These are phyloP conservation scores for Mungos mungo DNA, from an alignment of 2,113 vertebrate species.

Conservation along the genomic window DNA sequence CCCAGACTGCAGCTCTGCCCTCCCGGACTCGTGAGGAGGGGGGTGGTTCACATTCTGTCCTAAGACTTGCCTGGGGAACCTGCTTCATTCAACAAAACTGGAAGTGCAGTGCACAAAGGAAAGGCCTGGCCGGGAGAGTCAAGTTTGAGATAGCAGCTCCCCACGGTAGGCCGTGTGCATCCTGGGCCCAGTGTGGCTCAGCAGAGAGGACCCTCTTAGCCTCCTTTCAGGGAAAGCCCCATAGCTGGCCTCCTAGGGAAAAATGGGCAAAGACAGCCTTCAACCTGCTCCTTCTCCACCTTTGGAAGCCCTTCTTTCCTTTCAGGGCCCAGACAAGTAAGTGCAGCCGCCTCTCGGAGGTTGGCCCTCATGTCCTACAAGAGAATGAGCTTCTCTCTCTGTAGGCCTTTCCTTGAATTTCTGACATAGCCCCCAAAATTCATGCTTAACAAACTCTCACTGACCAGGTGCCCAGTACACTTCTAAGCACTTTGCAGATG, in stretches of 20 bases:
- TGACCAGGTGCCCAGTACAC: neutral
- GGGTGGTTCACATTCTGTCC: neutral
- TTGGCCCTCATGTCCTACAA: neutral
- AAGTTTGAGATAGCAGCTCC: neutral
- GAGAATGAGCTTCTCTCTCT: neutral
- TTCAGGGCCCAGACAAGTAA: neutral
- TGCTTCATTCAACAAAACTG: neutral
- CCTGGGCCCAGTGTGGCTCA: neutral
- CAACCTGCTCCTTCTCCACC: neutral
- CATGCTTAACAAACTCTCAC: neutral
- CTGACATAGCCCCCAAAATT: neutral
- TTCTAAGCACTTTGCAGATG: neutral
- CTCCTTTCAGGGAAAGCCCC: neutral
- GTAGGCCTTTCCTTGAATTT: neutral
- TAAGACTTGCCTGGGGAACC: neutral
- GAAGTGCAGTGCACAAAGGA: neutral
- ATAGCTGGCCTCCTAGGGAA: neutral
- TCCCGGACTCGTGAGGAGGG: no score
- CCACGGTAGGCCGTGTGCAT: fast-evolving
- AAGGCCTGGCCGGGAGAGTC: neutral
- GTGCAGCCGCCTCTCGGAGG: neutral
- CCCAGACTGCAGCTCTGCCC: neutral
- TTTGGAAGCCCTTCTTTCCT: neutral
- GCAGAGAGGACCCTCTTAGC: neutral
- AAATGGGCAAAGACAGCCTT: neutral